phyloP scores from a whole-genome alignment of 2,797 vertebrate genomes.

The Luscinia megarhynchos region DNA sequence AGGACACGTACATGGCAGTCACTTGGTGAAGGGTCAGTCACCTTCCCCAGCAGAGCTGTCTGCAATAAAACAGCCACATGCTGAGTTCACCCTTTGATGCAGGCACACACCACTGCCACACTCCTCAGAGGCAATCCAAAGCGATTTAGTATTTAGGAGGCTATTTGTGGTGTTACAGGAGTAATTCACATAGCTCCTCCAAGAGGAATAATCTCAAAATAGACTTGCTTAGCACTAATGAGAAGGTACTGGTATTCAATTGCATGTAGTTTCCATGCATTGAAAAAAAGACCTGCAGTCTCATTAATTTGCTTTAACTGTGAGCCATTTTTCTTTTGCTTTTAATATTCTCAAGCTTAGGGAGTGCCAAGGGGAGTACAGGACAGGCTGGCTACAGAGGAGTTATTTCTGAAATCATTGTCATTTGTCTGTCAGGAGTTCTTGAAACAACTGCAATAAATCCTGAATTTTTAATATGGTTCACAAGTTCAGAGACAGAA shows the following conservation, averaged over 20 bases:
- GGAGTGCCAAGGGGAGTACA: not conserved
- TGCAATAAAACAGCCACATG: not conserved
- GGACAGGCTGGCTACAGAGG: constrained; percentile 3
- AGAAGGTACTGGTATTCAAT: not conserved
- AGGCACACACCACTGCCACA: not conserved
- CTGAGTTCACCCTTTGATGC: not conserved
- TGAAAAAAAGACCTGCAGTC: not conserved
- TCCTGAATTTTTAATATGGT: constrained; percentile 58
- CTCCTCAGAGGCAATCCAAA: not conserved
- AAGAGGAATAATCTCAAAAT: not conserved
- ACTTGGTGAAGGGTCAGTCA: not conserved
- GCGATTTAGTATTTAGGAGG: not conserved
- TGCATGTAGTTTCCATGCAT: not conserved
- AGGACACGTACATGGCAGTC: not conserved
- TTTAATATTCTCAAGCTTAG: constrained; percentile 21
- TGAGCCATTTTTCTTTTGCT: constrained; percentile 20
- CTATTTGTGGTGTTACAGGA: not conserved
- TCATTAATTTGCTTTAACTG: constrained; percentile 24
- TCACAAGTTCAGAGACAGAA: constrained; percentile 59
- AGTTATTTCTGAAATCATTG: constrained; percentile 36
- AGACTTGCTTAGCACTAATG: not conserved
- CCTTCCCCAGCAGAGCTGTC: not conserved
- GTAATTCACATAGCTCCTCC: not conserved
- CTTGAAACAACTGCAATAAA: constrained; percentile 54
- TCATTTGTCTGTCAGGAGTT: constrained; percentile 32